A percentile compares a stretch with the other conserved stretches of the same genome.
phyloP scores from a whole-genome alignment of 2,888 invertebrate species.

The Hoplodrina ambigua region DNA sequence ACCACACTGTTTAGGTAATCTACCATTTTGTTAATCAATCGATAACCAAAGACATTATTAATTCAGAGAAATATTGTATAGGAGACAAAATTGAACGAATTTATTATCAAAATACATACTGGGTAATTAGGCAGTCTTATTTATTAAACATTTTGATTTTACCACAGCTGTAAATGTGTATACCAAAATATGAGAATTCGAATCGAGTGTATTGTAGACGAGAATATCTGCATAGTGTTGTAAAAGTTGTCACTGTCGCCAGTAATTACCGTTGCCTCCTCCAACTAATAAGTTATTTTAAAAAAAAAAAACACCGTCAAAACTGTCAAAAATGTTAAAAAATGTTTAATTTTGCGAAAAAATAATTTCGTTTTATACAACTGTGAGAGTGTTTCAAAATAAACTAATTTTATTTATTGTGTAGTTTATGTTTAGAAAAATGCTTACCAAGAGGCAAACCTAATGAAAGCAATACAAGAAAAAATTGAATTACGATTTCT shows the following conservation, averaged over 20 bases:
- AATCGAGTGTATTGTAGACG: neutral
- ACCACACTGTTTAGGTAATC: constrained; percentile 39
- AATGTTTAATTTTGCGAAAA: constrained; percentile 13
- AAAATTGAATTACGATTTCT: constrained; percentile 26
- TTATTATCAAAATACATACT: neutral
- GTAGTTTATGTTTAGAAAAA: constrained; percentile 6
- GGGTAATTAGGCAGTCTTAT: neutral
- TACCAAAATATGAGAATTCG: too few species aligned
- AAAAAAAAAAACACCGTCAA: constrained; percentile 26
- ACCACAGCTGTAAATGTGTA: too few species aligned
- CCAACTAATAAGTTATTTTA: neutral
- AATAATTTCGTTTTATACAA: constrained; percentile 20
- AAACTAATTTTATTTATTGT: neutral
- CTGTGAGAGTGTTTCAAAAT: constrained; percentile 24
- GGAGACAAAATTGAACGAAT: neutral
- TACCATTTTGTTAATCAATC: constrained; percentile 37
- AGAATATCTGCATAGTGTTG: constrained; percentile 18
- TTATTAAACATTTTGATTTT: neutral
- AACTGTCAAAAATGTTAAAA: constrained; percentile 41
- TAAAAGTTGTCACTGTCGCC: neutral
- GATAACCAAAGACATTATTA: neutral
- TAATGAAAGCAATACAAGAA: constrained; percentile 37
- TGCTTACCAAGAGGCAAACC: constrained; percentile 35
- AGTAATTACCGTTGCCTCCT: neutral
- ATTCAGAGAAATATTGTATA: neutral